A percentile compares a stretch with the other conserved stretches of the same genome.
Conservation (phyloP, 2,797 vertebrate genomes). For the Aulostomus chinensis region DNA sequence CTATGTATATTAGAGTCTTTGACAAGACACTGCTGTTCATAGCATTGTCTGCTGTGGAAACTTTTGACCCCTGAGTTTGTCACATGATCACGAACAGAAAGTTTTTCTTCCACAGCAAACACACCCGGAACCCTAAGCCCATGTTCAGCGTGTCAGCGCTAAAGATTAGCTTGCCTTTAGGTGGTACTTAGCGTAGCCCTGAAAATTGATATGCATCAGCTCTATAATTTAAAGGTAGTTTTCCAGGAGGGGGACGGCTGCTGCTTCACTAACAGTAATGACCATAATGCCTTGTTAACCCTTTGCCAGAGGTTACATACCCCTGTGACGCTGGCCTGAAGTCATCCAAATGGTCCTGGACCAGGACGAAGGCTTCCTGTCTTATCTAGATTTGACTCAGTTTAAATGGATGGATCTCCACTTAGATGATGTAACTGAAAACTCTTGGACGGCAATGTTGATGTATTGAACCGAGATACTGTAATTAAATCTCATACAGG, state of each 20-base stretch:
- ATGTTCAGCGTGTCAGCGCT: slow-evolving; percentile 39
- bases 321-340: slow-evolving; percentile 48
- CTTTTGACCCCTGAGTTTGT: slow-evolving; percentile 44
- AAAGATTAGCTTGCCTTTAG: slow-evolving; percentile 61
- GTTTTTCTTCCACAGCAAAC: slow-evolving; percentile 36
- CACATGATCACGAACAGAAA: slow-evolving; percentile 47
- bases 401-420: too few species aligned
- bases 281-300: slow-evolving; percentile 74
- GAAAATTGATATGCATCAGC: slow-evolving; percentile 69
- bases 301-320: slow-evolving; percentile 65
- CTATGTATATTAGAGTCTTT: too few species aligned
- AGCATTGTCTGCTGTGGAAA: slow-evolving; percentile 14
- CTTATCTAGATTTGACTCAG: slow-evolving; percentile 25
- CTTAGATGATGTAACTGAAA: too few species aligned
- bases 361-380: slow-evolving; percentile 7
- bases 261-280: slow-evolving; percentile 56
- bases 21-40: too few species aligned
- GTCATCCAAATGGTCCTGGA: slow-evolving; percentile 36
- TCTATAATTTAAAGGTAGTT: slow-evolving; percentile 69
- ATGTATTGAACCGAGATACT: too few species aligned
- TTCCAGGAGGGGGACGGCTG: slow-evolving; percentile 41
- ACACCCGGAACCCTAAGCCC: slow-evolving; percentile 49
- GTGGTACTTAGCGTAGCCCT: slow-evolving; percentile 62
- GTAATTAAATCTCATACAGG: too few species aligned
- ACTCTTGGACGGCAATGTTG: too few species aligned